Evolutionary conservation across 2,888 invertebrate genomes (phyloP), one percentile per base, ranked within the genome.

Genomic region (Aleiodes leptofemur): DNA sequence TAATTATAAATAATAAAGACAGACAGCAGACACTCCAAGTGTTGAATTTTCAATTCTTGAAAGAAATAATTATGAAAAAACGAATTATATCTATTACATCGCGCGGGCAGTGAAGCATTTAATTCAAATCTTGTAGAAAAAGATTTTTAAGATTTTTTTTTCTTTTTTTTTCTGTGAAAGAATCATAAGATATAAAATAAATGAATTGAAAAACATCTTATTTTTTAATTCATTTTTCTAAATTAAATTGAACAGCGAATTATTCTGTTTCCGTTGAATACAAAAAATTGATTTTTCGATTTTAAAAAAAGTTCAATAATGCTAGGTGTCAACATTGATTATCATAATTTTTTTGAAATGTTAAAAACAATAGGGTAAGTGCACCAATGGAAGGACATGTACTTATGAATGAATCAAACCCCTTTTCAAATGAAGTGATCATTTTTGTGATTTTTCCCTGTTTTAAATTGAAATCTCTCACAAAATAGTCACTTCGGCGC

Each of bases 71-170:
- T 6, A 43, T 61, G 9, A 61, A 61, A 0, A 3, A 64, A 48
- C 16, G 43, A 43, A 8, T 11, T 43, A 43, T 64, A 64, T 64
- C 7, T 43, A 64, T 16, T 43, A 64, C 6, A 48, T 64, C 43
- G 64, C 64, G 64, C 43, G 23, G 64, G 64, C 64, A 64, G 64
- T 64, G 64, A 64, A 64, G 43, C 64, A 64, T 64, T 64, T 64
- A 43, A 55, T 64, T 48, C 64, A 48, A 48, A 13, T 64, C 43
- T 43, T 48, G 64, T 64, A 64, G 64, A 43, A 48, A 43, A 38
- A 16, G 8, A 8, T 64, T 64, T 64, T 43, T 14, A 61, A 43
- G 43, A 8, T 61, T 16, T n/a, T 38, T 61, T 64, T 64, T 64
- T 43, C 13, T 9, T 51, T 14, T 61, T 16, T 8, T 55, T 55